phyloP scores from a whole-genome alignment of 2,797 vertebrate species.

The Jordanella pulchra region DNA sequence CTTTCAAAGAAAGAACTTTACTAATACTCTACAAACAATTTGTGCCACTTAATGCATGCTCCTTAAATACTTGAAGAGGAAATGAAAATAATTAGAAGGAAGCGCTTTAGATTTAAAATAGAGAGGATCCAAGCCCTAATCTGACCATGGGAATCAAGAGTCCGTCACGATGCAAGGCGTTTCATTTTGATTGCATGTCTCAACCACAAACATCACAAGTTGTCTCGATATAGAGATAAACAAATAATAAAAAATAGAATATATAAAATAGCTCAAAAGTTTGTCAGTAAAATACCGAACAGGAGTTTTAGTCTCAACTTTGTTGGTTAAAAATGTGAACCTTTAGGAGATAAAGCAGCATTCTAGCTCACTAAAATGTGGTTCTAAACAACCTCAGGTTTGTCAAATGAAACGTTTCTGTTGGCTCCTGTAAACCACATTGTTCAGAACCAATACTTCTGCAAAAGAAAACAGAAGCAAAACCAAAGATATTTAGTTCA shows the following conservation, averaged over 20 bases:
- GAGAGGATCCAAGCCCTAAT: conserved; percentile 66
- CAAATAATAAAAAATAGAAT: not conserved
- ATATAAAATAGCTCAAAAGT: not conserved
- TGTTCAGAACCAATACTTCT: conserved; percentile 67
- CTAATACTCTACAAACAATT: conserved; percentile 64
- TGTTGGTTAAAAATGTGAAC: conserved; percentile 14
- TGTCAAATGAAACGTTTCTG: conserved; percentile 49
- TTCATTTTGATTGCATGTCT: conserved; percentile 50
- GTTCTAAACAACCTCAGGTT: conserved; percentile 16
- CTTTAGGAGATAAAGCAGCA: not conserved
- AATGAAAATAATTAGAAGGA: conserved; percentile 78
- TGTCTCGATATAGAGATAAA: conserved; percentile 42
- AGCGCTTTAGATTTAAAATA: conserved; percentile 77
- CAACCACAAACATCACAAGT: conserved; percentile 43
- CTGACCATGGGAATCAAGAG: conserved; percentile 70
- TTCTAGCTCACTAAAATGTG: conserved; percentile 18
- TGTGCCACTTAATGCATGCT: conserved; percentile 59
- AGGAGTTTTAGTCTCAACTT: conserved; percentile 23
- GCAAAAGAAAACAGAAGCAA: conserved; percentile 74
- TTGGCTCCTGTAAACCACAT: conserved; percentile 37
- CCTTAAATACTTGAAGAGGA: conserved; percentile 80
- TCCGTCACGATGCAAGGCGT: conserved; percentile 54
- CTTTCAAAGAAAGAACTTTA: conserved; percentile 37
- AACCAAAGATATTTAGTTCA: conserved; percentile 57
- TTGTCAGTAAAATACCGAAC: conserved; percentile 27